Percentiles rank a stretch among this genome's conserved stretches.
Conservation (phyloP, 2,113 vertebrate genomes). For the Macaca mulatta region DNA sequence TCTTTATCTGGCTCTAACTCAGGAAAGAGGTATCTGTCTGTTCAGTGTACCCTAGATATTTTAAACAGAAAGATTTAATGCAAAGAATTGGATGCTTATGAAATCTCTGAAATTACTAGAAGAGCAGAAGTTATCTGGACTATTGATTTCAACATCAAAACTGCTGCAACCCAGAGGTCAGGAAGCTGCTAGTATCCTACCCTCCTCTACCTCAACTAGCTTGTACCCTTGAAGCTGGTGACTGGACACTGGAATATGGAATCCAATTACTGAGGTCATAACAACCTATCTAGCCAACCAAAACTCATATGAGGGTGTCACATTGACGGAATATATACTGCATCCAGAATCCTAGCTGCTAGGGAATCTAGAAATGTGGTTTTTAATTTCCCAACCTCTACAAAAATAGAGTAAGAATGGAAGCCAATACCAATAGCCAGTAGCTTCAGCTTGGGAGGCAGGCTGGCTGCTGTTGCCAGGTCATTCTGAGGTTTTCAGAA, state of each 20-base stretch:
- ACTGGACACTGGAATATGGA: background rate
- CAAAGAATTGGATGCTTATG: background rate
- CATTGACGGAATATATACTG: background rate
- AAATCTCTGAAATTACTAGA: slow-evolving; percentile 8
- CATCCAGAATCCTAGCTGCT: background rate
- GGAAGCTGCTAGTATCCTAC: background rate
- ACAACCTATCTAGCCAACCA: background rate
- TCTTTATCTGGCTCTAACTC: background rate
- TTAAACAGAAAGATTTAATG: slow-evolving; percentile 2
- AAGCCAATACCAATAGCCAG: background rate
- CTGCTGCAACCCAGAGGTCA: background rate
- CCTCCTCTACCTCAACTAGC: accelerated
- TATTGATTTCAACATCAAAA: slow-evolving; percentile 3
- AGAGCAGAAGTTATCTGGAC: background rate
- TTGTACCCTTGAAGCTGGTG: background rate
- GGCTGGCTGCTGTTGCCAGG: background rate
- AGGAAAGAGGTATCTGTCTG: background rate
- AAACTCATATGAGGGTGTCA: background rate
- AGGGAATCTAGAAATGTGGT: background rate
- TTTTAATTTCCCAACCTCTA: background rate
- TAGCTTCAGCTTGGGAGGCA: background rate
- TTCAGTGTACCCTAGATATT: background rate
- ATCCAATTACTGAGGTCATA: background rate
- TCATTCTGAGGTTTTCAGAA: slow-evolving; percentile 36
- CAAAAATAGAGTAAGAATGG: background rate